Evolutionary conservation across 2,888 invertebrate species (phyloP), one percentile per base, ranked within the genome.

Genomic region (Drosophila sordidula): DNA sequence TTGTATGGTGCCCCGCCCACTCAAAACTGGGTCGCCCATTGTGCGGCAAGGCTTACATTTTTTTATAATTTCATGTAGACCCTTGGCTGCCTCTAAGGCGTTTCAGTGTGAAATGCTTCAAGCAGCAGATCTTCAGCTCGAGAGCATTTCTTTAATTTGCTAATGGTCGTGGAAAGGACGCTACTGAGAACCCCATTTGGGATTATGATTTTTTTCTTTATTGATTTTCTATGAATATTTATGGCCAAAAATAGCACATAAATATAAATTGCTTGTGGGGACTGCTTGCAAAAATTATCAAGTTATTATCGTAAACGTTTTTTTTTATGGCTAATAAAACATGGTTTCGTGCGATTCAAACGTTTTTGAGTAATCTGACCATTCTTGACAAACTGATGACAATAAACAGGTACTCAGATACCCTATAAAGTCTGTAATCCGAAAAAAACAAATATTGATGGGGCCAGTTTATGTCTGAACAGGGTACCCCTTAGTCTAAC

Each of bases 81-180:
- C 62, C 44, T 58, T 49, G 12, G 39, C 36, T 14, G 45, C 29
- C 2, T 29, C 29, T 8, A 29, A 29, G 29, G 8, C 2, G 49
- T 36, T 62, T 67, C 54, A 39, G 68, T 56, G 70, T 32, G 45
- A 58, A 69, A 51, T 45, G 34, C 52, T 58, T 58, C 22, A 72
- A 73, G 46, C 72, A n/a, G n/a, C 46, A 44, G 56, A 49, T 50
- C 56, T 45, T 54, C 42, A 46, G 36, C 49, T 52, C n/a, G 22
- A 46, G 46, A n/a, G 18, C 38, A 39, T 45, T 75, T 46, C 70
- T 66, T 74, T 46, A 59, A 74, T 61, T 59, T 70, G 26, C 47
- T 49, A 70, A 74, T 70, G 55, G 55, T 6, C 3, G 5, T n/a
- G 16, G 26, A 41, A 18, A 36, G 22, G 4, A 34, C 11, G 25